A percentile compares a stretch with the other conserved stretches of the same genome.
Evolutionary conservation across 2,113 vertebrate genomes (phyloP).

Genomic region (Elephantulus edwardii): DNA sequence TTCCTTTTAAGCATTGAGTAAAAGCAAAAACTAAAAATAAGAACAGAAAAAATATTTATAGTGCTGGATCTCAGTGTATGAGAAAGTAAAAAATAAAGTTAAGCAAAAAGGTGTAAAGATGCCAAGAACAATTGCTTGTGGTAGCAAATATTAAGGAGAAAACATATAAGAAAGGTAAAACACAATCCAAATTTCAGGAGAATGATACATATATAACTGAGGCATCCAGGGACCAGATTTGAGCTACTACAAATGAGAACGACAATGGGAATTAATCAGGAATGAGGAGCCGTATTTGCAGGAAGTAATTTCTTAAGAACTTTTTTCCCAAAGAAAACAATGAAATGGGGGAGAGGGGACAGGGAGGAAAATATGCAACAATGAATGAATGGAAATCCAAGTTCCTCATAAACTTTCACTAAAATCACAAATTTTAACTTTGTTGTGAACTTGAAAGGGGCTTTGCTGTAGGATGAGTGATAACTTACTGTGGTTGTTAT

Average conservation of each 20-base stretch:
- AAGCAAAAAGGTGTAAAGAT: rapidly evolving
- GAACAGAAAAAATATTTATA: neutral
- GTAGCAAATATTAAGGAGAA: rapidly evolving
- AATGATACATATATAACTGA: neutral
- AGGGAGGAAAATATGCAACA: no score
- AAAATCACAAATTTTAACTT: no score
- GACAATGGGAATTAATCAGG: neutral
- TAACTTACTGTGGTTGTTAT: no score
- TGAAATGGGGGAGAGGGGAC: neutral
- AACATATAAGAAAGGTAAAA: rapidly evolving
- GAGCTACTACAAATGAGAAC: neutral
- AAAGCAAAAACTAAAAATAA: neutral
- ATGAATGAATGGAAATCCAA: no score
- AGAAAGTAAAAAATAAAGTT: rapidly evolving
- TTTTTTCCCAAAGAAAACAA: no score
- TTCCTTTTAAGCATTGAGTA: neutral
- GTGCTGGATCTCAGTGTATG: rapidly evolving
- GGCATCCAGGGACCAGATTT: rapidly evolving
- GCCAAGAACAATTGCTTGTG: neutral
- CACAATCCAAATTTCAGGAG: rapidly evolving
- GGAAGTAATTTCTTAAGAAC: neutral
- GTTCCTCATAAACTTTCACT: no score
- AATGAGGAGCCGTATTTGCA: rapidly evolving
- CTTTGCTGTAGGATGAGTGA: no score
- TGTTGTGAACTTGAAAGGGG: no score